Conservation (phyloP, 2,888 invertebrate genomes). For the Drosophila incognita region DNA sequence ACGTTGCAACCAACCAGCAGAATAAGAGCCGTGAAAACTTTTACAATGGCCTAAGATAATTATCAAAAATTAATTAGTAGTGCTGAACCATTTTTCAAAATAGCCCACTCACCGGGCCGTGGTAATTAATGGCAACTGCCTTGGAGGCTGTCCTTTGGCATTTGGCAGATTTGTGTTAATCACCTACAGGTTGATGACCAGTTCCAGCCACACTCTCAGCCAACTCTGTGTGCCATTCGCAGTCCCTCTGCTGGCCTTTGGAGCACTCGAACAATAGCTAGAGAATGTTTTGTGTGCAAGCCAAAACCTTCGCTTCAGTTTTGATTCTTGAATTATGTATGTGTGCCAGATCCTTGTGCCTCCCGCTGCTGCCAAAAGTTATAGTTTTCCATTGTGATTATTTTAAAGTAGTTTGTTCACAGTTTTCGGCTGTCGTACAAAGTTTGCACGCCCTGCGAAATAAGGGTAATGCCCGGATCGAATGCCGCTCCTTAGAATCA, state of each 20-base stretch:
- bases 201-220: not conserved
- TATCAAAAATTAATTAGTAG: slow-evolving; percentile 72
- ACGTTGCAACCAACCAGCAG: slow-evolving; percentile 16
- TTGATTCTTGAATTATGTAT: slow-evolving; percentile 54
- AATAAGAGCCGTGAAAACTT: slow-evolving; percentile 27
- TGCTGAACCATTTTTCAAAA: slow-evolving; percentile 54
- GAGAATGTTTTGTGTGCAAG: slow-evolving; percentile 34
- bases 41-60: slow-evolving; percentile 47
- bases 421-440: slow-evolving; percentile 41
- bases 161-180: slow-evolving; percentile 63
- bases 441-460: slow-evolving; percentile 31
- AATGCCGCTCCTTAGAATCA: slow-evolving; percentile 24
- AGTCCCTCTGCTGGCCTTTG: slow-evolving; percentile 49
- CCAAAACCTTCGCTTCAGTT: slow-evolving; percentile 32
- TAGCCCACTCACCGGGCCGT: slow-evolving; percentile 19
- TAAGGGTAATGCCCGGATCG: slow-evolving; percentile 40
- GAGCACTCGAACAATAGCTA: slow-evolving; percentile 59
- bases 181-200: slow-evolving; percentile 51
- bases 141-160: slow-evolving; percentile 34
- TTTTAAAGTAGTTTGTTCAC: slow-evolving; percentile 71
- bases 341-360: slow-evolving; percentile 42
- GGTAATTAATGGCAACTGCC: slow-evolving; percentile 62
- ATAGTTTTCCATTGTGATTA: slow-evolving; percentile 74
- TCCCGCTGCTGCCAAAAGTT: slow-evolving; percentile 50
- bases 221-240: slow-evolving; percentile 31